phyloP scores from a whole-genome alignment of 2,888 invertebrate species.

The Catotricha subobsoleta region DNA sequence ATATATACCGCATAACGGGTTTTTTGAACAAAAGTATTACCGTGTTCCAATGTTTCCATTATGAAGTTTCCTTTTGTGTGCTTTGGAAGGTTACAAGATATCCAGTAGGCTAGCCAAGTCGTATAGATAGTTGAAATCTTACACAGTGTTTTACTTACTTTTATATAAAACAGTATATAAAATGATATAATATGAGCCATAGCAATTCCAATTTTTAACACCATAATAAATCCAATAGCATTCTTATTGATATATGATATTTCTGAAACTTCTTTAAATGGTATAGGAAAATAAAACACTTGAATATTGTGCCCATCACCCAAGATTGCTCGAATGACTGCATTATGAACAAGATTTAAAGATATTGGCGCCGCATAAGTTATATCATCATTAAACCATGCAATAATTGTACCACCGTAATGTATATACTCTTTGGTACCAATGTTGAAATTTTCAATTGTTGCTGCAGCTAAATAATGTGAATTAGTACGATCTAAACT shows the following conservation, averaged over 20 bases:
- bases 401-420: slow-evolving; percentile 18
- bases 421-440: no score
- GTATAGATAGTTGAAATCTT: no score
- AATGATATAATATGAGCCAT: slow-evolving; percentile 43
- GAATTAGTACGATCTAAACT: slow-evolving; percentile 32
- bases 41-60: no score
- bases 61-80: no score
- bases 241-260: slow-evolving; percentile 16
- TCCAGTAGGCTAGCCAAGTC: no score
- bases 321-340: slow-evolving; percentile 31
- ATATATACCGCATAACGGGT: no score
- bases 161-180: slow-evolving; percentile 5
- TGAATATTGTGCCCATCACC: slow-evolving; percentile 17
- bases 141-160: no score
- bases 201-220: slow-evolving; percentile 52
- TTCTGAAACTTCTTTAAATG: slow-evolving; percentile 38
- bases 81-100: no score
- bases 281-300: slow-evolving; percentile 50
- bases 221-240: slow-evolving; percentile 36
- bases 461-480: slow-evolving; percentile 38
- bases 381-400: slow-evolving; percentile 65
- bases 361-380: slow-evolving; percentile 53
- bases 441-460: slow-evolving; percentile 23
- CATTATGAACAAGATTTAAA: slow-evolving; percentile 42
- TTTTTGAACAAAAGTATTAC: no score